Conservation (phyloP, 2,113 vertebrate species). For the Struthidea cinerea region DNA sequence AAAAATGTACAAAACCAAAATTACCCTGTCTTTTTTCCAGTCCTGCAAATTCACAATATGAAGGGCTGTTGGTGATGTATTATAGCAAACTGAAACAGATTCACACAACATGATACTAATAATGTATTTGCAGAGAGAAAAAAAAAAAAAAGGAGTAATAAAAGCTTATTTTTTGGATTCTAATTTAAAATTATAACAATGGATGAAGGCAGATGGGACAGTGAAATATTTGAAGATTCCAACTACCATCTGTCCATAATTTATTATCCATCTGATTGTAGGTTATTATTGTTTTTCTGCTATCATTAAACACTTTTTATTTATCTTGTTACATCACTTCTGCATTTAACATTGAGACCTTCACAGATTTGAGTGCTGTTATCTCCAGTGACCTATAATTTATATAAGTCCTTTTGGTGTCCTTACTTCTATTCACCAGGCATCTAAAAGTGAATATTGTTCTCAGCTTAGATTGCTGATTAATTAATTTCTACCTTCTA, state of each 20-base stretch:
- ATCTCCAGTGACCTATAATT: not conserved
- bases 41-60: not conserved
- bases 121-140: not conserved
- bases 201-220: conserved; percentile 31
- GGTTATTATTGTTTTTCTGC: not conserved
- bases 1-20: not conserved
- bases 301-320: conserved; percentile 21
- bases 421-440: not conserved
- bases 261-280: conserved; percentile 54
- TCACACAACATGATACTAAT: not conserved
- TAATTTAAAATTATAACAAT: not conserved
- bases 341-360: conserved; percentile 26
- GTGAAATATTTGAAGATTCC: conserved; percentile 27
- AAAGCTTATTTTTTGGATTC: not conserved
- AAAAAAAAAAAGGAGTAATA: not conserved
- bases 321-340: conserved; percentile 9
- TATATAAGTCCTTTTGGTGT: conserved; percentile 18
- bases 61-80: not conserved
- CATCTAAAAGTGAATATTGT: not conserved
- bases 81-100: not conserved
- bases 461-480: conserved; percentile 13
- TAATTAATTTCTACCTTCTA: conserved; percentile 33
- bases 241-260: conserved; percentile 55
- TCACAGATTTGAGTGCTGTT: not conserved
- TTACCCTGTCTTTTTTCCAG: not conserved